Evolutionary conservation across 2,797 vertebrate species (phyloP), one percentile per base, ranked within the genome.

Genomic region (Hippoglossus hippoglossus): DNA sequence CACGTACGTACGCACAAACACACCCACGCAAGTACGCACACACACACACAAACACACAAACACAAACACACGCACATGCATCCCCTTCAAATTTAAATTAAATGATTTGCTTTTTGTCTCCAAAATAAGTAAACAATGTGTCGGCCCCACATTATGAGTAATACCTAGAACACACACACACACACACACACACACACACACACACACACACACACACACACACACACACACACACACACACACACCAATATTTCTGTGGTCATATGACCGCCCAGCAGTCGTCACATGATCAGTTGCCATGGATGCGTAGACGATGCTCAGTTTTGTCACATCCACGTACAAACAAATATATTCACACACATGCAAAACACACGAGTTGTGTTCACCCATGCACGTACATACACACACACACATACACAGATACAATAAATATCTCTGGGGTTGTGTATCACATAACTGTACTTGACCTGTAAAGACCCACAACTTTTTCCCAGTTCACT

Each of bases 401-500:
- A 46, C 44, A 46, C 44, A 46, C 44, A 46, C 44, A 46, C 44
- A 64, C 6, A 28, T 12, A 44, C n/a, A 46, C 70, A 31, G 36
- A 70, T 50, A 68, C 26, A 56, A 31, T 9, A 62, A 51, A 62
- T 28, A 41, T 15, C 39, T 13, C 39, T 15, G 2, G 15, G 39
- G 39, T 44, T 15, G 41, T 44, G 41, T 44, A 44, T 44, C 18
- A 67, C 13, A 21, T 2, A 21, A 52, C 8, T 50, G n/a, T 41
- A 25, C 7, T 25, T 41, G 6, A 65, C 19, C 31, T 67, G 21
- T 56, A 62, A 67, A 56, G 39, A 54, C 19, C 25, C 0, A 0
- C 87, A 50, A 83, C 83, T n/a, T n/a, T 47, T 47, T 6, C 46
- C 6, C 46, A 47, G 7, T 8, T 8, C 46, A 47, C 18, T 47